Base-by-base conservation (phyloP, 2,113 vertebrate species). In the Siniperca chuatsi region DNA sequence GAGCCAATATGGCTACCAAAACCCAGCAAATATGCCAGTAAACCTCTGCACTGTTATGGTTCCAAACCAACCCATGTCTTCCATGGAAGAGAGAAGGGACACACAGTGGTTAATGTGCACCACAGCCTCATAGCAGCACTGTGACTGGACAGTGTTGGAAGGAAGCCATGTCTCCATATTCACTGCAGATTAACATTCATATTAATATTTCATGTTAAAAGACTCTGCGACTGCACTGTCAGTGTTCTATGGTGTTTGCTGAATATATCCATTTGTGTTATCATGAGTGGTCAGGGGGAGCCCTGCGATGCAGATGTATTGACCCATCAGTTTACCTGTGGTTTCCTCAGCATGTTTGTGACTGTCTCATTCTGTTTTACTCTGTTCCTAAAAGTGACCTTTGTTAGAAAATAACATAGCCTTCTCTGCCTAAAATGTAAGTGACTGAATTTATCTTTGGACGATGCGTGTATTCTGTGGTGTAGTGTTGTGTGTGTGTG, bases 321-420 rank as follows among this genome's bases (percentile, higher is more conserved):
- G 54, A 66, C 48, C n/a, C 4, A 18, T 46, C 11, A 9, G 37
- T 42, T 74, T 29, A 64, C 1, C 33, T 71, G 46, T 23, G 15
- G 64, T 77, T 20, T 73, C 72, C 2, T 86, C 65, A 86, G 87
- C 92, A 92, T 93, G 92, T 89, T 64, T 75, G 70, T 79, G 78
- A 90, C 35, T 21, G 82, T 69, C 75, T 82, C 65, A 46, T 40
- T 79, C 62, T 88, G 69, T 46, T 80, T 20, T 76, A 29, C 3
- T 75, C 12, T 58, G 48, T 66, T 68, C 78, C 65, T 71, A 0
- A 65, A 86, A 75, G 79, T 82, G 79, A 52, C 79, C 77, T 72
- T 60, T 78, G 74, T 72, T 89, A 69, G 71, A 77, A 65, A 33
- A 40, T 2, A n/a, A 70, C 29, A 5, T 70, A 60, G 76, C 75